Percentiles rank a stretch among this genome's conserved stretches.
Evolutionary conservation across 2,888 invertebrate genomes (phyloP).

Genomic region (Acanthosepion esculentum): DNA sequence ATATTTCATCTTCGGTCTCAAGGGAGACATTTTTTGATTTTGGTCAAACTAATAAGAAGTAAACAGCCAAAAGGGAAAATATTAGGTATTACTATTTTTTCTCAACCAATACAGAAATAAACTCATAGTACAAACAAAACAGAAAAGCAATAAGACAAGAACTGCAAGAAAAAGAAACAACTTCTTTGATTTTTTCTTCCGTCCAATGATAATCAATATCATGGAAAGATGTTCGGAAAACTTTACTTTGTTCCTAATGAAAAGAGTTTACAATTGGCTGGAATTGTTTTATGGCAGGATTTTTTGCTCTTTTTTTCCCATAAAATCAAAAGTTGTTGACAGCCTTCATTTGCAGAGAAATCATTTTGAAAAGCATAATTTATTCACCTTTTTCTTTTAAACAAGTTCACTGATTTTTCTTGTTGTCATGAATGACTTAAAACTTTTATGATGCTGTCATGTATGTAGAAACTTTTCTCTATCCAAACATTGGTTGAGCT

Average conservation of each 20-base stretch:
- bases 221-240: neutral
- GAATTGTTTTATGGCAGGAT: neutral
- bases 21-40: neutral
- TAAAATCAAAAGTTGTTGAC: neutral
- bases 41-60: neutral
- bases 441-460: neutral
- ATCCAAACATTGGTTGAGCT: no score
- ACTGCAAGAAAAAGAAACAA: neutral
- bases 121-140: neutral
- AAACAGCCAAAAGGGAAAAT: constrained; percentile 16
- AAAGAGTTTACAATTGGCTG: neutral
- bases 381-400: neutral
- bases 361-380: neutral
- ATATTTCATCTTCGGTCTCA: neutral
- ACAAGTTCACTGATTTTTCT: neutral
- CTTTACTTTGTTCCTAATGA: neutral
- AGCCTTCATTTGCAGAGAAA: neutral
- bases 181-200: neutral
- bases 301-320: neutral
- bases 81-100: neutral
- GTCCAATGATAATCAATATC: neutral
- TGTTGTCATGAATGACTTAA: neutral
- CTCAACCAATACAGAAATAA: neutral
- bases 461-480: neutral
- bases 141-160: neutral